Evolutionary conservation across 2,797 vertebrate species (phyloP).

Genomic region (Apogon hyalosoma): DNA sequence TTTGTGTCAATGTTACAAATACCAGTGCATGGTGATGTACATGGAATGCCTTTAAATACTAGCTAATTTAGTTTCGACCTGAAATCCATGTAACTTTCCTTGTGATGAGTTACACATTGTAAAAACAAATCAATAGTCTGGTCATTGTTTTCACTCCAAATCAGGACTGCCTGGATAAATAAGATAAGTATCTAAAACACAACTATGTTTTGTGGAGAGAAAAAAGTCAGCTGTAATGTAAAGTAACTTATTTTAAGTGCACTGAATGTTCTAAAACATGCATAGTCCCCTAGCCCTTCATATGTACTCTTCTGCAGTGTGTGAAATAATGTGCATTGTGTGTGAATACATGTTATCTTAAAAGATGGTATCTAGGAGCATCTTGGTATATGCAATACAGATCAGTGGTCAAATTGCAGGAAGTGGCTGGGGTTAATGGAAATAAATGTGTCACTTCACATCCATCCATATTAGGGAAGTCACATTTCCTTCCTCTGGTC

Average conservation of each 20-base stretch:
- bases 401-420: slow-evolving; percentile 24
- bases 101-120: background rate
- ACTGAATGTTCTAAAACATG: slow-evolving; percentile 5
- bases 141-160: too few species aligned
- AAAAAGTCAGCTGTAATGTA: background rate
- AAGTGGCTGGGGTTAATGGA: slow-evolving; percentile 38
- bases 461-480: slow-evolving; percentile 47
- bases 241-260: background rate
- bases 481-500: slow-evolving; percentile 30
- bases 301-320: background rate
- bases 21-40: background rate
- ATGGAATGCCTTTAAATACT: background rate
- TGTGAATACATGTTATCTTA: background rate
- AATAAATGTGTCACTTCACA: slow-evolving; percentile 31
- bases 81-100: background rate
- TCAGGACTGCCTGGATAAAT: too few species aligned
- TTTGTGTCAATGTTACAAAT: background rate
- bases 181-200: too few species aligned
- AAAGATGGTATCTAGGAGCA: background rate
- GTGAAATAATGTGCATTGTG: background rate
- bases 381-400: slow-evolving; percentile 11
- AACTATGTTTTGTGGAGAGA: too few species aligned
- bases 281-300: background rate
- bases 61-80: background rate
- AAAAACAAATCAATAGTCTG: background rate